Percentiles rank a stretch among this genome's conserved stretches.
phyloP scores from a whole-genome alignment of 2,888 invertebrate genomes.

The Drosophila emarginata region DNA sequence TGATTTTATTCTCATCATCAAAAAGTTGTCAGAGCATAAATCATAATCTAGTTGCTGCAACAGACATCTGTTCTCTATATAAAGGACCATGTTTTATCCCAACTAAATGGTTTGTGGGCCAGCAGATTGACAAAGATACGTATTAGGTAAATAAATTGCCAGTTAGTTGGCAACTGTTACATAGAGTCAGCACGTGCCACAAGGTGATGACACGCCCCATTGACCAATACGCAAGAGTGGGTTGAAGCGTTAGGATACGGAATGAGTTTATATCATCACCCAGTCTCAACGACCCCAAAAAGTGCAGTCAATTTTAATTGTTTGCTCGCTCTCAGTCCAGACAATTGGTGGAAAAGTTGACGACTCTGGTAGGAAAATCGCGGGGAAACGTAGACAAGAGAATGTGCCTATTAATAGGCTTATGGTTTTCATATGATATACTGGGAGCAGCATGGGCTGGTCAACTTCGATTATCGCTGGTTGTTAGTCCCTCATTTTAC shows the following conservation, averaged over 20 bases:
- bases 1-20: constrained; percentile 5
- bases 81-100: background rate
- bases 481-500: constrained; percentile 34
- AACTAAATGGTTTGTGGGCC: background rate
- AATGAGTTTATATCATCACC: background rate
- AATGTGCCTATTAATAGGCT: constrained; percentile 71
- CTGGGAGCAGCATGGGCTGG: constrained; percentile 38
- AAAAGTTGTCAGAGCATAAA: constrained; percentile 3
- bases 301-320: constrained; percentile 75
- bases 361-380: background rate
- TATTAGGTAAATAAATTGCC: constrained; percentile 33
- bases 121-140: background rate
- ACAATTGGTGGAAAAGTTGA: background rate
- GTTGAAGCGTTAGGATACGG: background rate
- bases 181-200: constrained; percentile 41
- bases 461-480: constrained; percentile 62
- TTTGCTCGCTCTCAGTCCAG: constrained; percentile 50
- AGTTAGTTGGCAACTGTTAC: constrained; percentile 25
- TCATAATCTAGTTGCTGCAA: constrained; percentile 4
- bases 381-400: constrained; percentile 58
- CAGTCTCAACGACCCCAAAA: constrained; percentile 35
- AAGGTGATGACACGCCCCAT: constrained; percentile 58
- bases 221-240: constrained; percentile 47
- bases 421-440: constrained; percentile 69
- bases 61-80: background rate